Evolutionary conservation across 2,888 invertebrate genomes (phyloP), one percentile per base, ranked within the genome.

Genomic region (Pteria penguin): DNA sequence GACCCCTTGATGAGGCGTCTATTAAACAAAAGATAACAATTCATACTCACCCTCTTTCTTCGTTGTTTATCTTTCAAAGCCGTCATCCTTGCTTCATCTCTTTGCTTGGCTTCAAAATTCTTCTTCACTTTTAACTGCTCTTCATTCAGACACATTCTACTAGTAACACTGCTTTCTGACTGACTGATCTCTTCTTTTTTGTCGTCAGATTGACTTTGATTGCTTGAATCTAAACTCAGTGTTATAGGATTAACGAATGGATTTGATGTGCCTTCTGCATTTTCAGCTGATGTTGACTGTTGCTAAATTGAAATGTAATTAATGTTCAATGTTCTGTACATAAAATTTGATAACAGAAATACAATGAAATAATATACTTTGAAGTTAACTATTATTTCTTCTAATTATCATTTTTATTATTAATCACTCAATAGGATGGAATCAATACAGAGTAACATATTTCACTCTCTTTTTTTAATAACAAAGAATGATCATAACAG

Each of bases 91-190:
- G 87, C 86, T 60, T 87, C 88, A 4, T 85, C 85, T 54, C 86
- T 76, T 67, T 84, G 86, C 70, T 88, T 89, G 67, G 86, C 84
- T 63, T 88, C 84, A 84, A 89, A 89, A 29, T 80, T 74, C n/a
- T 83, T 80, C 52, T 87, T 88, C 31, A 85, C 80, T 66, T 84
- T 84, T 31, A 87, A 82, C 80, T 90, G 90, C 27, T 87, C 82
- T 8, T 88, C 87, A 72, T 75, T 87, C 80, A 89, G 69, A 66
- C 86, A 86, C 33, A 86, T 75, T 22, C 90, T 83, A 60, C 89
- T 89, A 29, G 87, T 81, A 18, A 90, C 80, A n/a, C 70, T 55
- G 0, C 76, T 73, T 32, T 88, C 88, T 57, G 83, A 79, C 70
- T 82, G 84, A 66, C 71, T 75, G 26, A 78, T 67, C 36, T 66